phyloP scores from a whole-genome alignment of 2,888 invertebrate species.

The Diploptera punctata region DNA sequence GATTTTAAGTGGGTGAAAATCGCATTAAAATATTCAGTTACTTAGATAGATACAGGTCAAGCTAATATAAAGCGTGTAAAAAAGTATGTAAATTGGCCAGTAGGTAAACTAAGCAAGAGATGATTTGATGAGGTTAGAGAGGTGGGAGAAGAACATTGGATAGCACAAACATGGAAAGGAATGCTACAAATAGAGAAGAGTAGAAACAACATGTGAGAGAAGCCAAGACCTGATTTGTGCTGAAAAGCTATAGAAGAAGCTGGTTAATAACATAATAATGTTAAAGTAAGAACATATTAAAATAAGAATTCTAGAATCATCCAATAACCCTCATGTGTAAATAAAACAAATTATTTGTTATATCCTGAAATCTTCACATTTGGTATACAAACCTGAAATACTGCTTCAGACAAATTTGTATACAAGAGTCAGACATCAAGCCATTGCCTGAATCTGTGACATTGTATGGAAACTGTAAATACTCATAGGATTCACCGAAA shows the following conservation, averaged over 20 bases:
- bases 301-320: not conserved
- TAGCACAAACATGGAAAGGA: not conserved
- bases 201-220: too few relatives aligned
- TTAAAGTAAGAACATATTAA: not conserved
- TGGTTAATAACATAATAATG: not conserved
- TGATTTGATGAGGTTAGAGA: too few relatives aligned
- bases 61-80: too few relatives aligned
- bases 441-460: not conserved
- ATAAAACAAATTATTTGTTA: not conserved
- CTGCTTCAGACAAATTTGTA: slow-evolving; percentile 27
- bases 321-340: not conserved
- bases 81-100: too few relatives aligned
- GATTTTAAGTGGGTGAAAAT: too few relatives aligned
- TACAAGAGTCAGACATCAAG: slow-evolving; percentile 33
- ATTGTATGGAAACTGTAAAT: not conserved
- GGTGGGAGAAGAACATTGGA: too few relatives aligned
- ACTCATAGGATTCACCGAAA: not conserved
- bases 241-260: not conserved
- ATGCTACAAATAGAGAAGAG: too few relatives aligned
- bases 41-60: too few relatives aligned
- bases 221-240: not conserved
- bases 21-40: too few relatives aligned
- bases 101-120: too few relatives aligned
- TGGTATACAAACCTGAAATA: slow-evolving; percentile 39
- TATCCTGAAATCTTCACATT: too few relatives aligned